These are phyloP conservation scores for Myiothlypis coronata DNA, from an alignment of 2,797 vertebrate genomes.

Conservation along the genomic window DNA sequence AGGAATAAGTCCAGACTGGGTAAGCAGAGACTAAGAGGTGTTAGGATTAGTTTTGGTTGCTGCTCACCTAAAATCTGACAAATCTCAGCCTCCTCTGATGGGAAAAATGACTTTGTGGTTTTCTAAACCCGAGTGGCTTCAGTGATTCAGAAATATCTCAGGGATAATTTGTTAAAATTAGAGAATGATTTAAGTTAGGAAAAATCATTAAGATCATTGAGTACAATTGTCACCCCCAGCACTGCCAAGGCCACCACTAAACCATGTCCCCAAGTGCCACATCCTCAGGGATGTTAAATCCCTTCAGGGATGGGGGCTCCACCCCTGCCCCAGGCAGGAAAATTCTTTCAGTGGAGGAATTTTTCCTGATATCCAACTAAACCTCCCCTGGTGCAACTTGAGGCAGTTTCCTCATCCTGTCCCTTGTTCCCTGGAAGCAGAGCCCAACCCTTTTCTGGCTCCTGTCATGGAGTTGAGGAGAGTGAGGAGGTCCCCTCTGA, in stretches of 20 bases:
- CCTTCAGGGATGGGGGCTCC: not conserved
- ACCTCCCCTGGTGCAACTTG: not conserved
- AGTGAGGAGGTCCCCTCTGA: not conserved
- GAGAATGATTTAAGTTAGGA: not conserved
- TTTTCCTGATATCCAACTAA: not conserved
- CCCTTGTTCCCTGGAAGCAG: not conserved
- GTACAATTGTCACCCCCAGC: too few relatives aligned
- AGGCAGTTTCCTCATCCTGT: not conserved
- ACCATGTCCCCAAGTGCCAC: not conserved
- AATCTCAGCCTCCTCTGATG: not conserved
- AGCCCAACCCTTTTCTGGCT: accelerated
- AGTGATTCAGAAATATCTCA: not conserved
- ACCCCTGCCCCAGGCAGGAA: accelerated
- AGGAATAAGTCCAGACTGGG: not conserved
- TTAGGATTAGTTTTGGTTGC: not conserved
- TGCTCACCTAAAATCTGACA: not conserved
- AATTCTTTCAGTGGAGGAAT: not conserved
- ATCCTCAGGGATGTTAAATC: not conserved
- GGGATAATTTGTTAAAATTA: not conserved
- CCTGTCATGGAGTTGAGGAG: accelerated
- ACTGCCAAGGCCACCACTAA: not conserved
- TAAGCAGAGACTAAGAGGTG: not conserved
- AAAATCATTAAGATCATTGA: accelerated
- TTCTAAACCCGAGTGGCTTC: not conserved
- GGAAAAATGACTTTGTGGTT: not conserved